Percentiles rank a stretch among this genome's conserved stretches.
Evolutionary conservation across 1,140 invertebrate species (phyloP).

Genomic region (Orchestia grillus): DNA sequence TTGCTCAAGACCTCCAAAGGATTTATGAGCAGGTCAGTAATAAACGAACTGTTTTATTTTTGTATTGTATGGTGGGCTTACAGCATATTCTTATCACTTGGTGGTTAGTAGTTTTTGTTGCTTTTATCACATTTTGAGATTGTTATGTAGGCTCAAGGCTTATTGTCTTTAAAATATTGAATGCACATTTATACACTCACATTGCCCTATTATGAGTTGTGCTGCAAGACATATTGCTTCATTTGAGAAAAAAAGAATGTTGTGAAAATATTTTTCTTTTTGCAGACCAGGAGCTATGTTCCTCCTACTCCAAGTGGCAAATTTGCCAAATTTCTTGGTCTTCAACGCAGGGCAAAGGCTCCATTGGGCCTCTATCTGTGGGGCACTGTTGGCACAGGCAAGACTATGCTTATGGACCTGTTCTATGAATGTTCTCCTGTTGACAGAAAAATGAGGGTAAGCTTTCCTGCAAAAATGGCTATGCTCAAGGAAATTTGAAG

Average conservation of each 20-base stretch:
- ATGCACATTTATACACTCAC: neutral
- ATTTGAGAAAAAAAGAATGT: neutral
- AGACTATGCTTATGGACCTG: conserved; percentile 99
- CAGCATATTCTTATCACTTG: too few species aligned
- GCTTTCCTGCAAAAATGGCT: neutral
- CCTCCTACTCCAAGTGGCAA: conserved; percentile 62
- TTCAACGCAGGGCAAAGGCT: conserved; percentile 73
- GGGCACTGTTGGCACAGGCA: conserved; percentile 91
- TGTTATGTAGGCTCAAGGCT: neutral
- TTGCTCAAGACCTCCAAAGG: conserved; percentile 79
- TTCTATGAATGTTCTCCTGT: conserved; percentile 82
- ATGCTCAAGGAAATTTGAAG: neutral
- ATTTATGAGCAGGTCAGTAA: conserved; percentile 78
- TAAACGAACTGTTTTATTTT: too few species aligned
- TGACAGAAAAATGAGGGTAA: conserved; percentile 60
- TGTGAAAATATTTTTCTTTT: neutral
- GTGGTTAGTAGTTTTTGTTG: neutral
- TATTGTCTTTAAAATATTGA: neutral
- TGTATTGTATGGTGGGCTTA: too few species aligned
- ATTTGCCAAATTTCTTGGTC: conserved; percentile 66
- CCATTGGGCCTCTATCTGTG: conserved; percentile 87
- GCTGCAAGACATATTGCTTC: neutral
- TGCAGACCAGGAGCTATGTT: conserved; percentile 53
- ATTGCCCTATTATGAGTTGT: neutral
- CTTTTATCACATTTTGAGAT: neutral